These are phyloP conservation scores for Zosterops japonicus DNA, from an alignment of 2,113 vertebrate species.

Conservation along the genomic window DNA sequence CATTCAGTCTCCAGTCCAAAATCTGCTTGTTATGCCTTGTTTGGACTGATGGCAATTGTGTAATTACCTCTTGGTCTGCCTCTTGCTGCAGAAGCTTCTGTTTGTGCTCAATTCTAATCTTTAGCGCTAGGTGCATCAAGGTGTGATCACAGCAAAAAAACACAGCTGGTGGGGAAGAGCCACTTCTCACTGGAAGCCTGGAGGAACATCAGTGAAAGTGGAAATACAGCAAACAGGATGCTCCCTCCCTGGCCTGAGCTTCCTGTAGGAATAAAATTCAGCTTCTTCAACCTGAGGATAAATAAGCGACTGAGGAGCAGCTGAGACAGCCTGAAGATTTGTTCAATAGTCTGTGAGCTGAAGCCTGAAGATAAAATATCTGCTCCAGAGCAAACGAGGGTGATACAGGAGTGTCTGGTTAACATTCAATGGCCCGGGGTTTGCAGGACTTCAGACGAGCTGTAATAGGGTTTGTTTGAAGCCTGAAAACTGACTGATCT, in stretches of 20 bases:
- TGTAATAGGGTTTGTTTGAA: conserved; percentile 2
- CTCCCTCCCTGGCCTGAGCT: background rate
- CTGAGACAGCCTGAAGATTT: background rate
- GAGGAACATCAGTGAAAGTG: background rate
- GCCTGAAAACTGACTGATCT: conserved; percentile 1
- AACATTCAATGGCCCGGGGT: background rate
- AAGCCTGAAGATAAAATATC: background rate
- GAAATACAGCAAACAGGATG: background rate
- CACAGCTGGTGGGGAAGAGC: conserved; percentile 29
- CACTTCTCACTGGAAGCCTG: conserved; percentile 26
- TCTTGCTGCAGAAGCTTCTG: conserved; percentile 44
- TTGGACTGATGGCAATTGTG: background rate
- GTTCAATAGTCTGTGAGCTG: background rate
- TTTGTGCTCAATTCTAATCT: conserved; percentile 29
- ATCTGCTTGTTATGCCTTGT: background rate
- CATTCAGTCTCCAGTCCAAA: background rate
- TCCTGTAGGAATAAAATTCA: background rate
- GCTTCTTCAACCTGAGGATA: background rate
- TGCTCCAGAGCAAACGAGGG: background rate
- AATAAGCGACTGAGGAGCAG: background rate
- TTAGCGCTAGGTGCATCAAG: conserved; percentile 8
- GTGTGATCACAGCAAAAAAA: conserved; percentile 34
- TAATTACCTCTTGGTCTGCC: background rate
- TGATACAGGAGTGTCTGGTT: background rate
- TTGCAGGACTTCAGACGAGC: background rate